Evolutionary conservation across 2,797 vertebrate species (phyloP).

Genomic region (Pteropus rufus): DNA sequence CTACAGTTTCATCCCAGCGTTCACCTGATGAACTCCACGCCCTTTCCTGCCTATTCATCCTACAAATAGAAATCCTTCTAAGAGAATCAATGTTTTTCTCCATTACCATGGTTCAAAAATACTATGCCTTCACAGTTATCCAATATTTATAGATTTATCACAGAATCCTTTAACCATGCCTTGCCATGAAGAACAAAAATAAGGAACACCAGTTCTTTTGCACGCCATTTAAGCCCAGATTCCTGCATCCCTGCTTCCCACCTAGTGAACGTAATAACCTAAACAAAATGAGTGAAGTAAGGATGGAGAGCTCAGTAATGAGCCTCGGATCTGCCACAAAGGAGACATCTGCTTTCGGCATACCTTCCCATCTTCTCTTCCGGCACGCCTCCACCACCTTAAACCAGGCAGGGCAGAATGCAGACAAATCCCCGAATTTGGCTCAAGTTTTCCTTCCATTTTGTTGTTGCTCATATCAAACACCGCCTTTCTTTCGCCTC

Average conservation of each 20-base stretch:
- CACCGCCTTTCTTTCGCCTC: neutral
- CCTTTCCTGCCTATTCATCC: neutral
- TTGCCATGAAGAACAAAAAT: neutral
- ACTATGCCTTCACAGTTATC: neutral
- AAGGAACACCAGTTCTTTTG: neutral
- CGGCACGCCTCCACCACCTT: neutral
- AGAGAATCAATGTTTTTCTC: neutral
- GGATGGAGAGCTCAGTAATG: neutral
- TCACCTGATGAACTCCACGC: neutral
- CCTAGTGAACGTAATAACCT: neutral
- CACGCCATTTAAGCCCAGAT: neutral
- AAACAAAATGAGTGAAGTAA: neutral
- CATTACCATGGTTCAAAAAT: neutral
- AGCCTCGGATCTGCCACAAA: neutral
- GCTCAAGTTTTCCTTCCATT: neutral
- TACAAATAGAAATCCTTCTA: neutral
- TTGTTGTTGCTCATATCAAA: neutral
- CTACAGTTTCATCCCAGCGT: neutral
- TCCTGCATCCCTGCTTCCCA: neutral
- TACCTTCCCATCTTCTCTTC: neutral
- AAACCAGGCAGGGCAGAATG: neutral
- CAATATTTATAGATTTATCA: neutral
- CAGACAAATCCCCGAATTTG: neutral
- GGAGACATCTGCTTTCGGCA: neutral
- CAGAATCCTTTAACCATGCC: neutral